These are phyloP conservation scores for Meloidogyne exigua DNA, from an alignment of 1,140 invertebrate species.

Conservation along the genomic window DNA sequence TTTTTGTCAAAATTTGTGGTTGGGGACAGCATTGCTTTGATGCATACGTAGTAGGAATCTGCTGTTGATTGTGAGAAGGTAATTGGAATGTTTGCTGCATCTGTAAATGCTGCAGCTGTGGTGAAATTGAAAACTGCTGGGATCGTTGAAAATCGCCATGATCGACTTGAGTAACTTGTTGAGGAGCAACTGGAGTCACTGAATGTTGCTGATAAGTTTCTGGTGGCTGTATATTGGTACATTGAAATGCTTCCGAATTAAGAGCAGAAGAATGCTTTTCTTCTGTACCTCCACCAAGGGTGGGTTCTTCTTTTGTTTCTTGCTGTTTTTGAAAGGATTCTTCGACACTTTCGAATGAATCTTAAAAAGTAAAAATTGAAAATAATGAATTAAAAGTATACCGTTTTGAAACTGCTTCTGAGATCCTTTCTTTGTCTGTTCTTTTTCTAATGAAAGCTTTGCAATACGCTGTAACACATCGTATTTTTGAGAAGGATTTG, in stretches of 20 bases:
- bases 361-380: too few species aligned
- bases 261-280: neutral
- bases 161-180: neutral
- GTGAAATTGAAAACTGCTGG: neutral
- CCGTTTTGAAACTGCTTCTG: neutral
- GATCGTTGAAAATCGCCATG: neutral
- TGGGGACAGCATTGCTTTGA: neutral
- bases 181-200: neutral
- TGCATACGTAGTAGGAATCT: neutral
- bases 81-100: slow-evolving; percentile 1
- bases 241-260: neutral
- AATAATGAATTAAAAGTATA: neutral
- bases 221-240: neutral
- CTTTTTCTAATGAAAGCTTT: slow-evolving; percentile 37
- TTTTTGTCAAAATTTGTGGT: neutral
- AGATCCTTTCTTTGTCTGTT: slow-evolving; percentile 11
- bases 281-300: neutral
- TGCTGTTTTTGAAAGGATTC: neutral
- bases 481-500: slow-evolving; percentile 33
- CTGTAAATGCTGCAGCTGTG: neutral
- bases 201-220: neutral
- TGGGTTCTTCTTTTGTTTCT: neutral
- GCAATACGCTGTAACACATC: slow-evolving; percentile 39
- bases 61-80: neutral
- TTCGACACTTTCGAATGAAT: neutral